Evolutionary conservation across 2,113 vertebrate genomes (phyloP).

Genomic region (Raja brachyura): DNA sequence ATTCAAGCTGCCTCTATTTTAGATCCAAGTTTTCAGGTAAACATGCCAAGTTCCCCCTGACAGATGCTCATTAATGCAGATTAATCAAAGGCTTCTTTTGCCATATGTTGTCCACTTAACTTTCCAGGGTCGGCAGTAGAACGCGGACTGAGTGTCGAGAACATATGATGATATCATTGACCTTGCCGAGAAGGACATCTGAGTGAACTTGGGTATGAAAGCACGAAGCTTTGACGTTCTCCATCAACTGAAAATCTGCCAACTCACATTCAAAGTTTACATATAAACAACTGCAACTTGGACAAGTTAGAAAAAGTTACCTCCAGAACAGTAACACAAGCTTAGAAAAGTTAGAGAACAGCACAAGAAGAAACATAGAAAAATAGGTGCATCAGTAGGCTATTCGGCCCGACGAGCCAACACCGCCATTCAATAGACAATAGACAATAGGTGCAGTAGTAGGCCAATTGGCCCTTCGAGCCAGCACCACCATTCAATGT

Average conservation of each 20-base stretch:
- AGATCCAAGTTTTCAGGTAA: background rate
- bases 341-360: background rate
- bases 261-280: background rate
- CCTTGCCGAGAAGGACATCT: background rate
- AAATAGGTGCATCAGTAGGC: too few relatives aligned
- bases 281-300: background rate
- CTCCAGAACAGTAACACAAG: too few relatives aligned
- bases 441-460: too few relatives aligned
- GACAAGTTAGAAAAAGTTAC: background rate
- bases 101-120: background rate
- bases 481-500: too few relatives aligned
- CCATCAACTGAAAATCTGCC: background rate
- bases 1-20: background rate
- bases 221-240: background rate
- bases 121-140: background rate
- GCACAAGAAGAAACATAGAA: too few relatives aligned
- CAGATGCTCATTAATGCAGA: constrained; percentile 2
- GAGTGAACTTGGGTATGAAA: background rate
- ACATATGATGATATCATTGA: too few relatives aligned
- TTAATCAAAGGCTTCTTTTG: background rate
- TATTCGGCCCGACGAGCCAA: too few relatives aligned
- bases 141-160: too few relatives aligned
- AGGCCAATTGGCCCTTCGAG: too few relatives aligned
- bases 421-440: too few relatives aligned
- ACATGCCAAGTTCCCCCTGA: constrained; percentile 13